Conservation (phyloP, 1,140 invertebrate species). For the Bombus superbus region DNA sequence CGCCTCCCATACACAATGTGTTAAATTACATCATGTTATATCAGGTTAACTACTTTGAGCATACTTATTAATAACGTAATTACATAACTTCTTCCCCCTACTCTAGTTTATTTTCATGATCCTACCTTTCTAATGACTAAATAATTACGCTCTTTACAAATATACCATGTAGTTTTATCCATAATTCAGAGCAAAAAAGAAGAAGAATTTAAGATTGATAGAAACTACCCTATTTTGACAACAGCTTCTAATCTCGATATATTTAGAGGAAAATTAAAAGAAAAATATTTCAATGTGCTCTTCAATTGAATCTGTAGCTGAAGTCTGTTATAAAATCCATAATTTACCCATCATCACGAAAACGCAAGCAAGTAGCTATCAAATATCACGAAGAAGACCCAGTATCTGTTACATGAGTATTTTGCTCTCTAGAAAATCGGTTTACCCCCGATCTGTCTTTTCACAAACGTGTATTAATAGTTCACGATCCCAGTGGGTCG, state of each 20-base stretch:
- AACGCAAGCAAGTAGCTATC: not conserved
- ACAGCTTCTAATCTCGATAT: not conserved
- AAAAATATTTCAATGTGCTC: not conserved
- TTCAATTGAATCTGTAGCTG: not conserved
- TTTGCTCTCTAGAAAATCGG: not conserved
- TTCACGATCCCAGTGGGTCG: conserved; percentile 32
- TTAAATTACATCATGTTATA: not conserved
- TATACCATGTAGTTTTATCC: not conserved
- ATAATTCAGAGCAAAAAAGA: not conserved
- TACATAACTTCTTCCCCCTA: not conserved
- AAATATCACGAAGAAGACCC: not conserved
- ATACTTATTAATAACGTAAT: not conserved
- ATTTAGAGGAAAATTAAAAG: not conserved
- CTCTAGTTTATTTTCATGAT: not conserved
- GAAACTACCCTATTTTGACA: not conserved
- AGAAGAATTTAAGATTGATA: not conserved
- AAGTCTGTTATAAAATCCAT: not conserved
- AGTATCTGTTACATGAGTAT: not conserved
- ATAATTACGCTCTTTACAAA: not conserved
- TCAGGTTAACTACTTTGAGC: not conserved
- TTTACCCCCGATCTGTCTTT: conserved; percentile 16
- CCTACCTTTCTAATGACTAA: not conserved
- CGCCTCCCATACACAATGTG: not conserved
- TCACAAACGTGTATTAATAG: conserved; percentile 62
- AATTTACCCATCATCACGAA: not conserved